Evolutionary conservation across 2,797 vertebrate species (phyloP).

Genomic region (Esox masquinongy): DNA sequence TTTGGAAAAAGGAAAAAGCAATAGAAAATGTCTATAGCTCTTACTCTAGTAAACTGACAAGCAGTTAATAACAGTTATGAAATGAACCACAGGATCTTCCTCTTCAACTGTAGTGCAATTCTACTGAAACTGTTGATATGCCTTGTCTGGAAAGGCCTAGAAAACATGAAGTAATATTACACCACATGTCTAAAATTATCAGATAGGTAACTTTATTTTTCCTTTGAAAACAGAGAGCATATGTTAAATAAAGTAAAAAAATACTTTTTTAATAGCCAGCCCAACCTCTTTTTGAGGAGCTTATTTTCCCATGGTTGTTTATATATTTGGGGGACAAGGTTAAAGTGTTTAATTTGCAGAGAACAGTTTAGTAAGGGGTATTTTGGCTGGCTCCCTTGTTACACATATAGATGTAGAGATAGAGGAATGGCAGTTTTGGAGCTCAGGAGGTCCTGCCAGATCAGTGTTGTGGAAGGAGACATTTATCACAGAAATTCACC

Average conservation of each 20-base stretch:
- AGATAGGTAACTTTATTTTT: slow-evolving; percentile 23
- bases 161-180: slow-evolving; percentile 18
- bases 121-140: slow-evolving; percentile 23
- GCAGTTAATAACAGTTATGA: slow-evolving; percentile 26
- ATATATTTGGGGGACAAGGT: slow-evolving; percentile 67
- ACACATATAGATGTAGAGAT: slow-evolving; percentile 51
- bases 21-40: slow-evolving; percentile 25
- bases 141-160: slow-evolving; percentile 14
- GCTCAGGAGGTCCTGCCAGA: slow-evolving; percentile 58
- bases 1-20: slow-evolving; percentile 40
- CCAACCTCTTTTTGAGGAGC: slow-evolving; percentile 53
- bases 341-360: slow-evolving; percentile 72
- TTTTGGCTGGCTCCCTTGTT: slow-evolving; percentile 63
- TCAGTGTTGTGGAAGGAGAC: slow-evolving; percentile 42
- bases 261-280: slow-evolving; percentile 53
- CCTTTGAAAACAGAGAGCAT: slow-evolving; percentile 24
- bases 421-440: slow-evolving; percentile 60
- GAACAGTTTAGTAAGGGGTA: slow-evolving; percentile 74
- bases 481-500: slow-evolving; percentile 20
- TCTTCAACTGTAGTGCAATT: slow-evolving; percentile 7
- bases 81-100: slow-evolving; percentile 5
- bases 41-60: slow-evolving; percentile 20
- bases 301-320: slow-evolving; percentile 63
- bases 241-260: no score
- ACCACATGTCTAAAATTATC: slow-evolving; percentile 26